These are phyloP conservation scores for Apamea anceps DNA, from an alignment of 2,888 invertebrate species.

Conservation along the genomic window DNA sequence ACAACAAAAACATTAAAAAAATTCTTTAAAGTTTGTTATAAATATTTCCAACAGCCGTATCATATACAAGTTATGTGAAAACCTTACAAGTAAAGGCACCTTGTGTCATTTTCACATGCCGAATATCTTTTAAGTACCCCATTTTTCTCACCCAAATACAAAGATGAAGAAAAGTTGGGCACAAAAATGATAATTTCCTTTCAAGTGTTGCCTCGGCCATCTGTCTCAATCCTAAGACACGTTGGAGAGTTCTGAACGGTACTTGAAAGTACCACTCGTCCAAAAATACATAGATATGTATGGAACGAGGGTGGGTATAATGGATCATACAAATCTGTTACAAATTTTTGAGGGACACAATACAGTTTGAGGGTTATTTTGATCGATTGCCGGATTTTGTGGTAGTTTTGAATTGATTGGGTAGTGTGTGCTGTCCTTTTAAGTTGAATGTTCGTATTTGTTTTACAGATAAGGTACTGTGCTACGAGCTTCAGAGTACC, in stretches of 20 bases:
- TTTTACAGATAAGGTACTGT: background rate
- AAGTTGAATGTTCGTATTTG: background rate
- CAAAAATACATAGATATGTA: slow-evolving; percentile 58
- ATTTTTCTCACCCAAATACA: slow-evolving; percentile 12
- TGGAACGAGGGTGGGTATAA: slow-evolving; percentile 67
- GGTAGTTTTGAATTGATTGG: slow-evolving; percentile 43
- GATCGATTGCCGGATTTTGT: slow-evolving; percentile 68
- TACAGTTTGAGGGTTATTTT: slow-evolving; percentile 63
- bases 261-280: slow-evolving; percentile 68
- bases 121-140: background rate
- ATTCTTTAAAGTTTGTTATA: background rate
- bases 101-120: background rate
- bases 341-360: slow-evolving; percentile 74
- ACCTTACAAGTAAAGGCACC: background rate
- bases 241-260: slow-evolving; percentile 71
- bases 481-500: no score
- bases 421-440: background rate
- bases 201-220: slow-evolving; percentile 71
- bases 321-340: slow-evolving; percentile 75
- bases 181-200: slow-evolving; percentile 65
- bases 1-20: background rate
- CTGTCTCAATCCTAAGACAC: slow-evolving; percentile 81
- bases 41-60: background rate
- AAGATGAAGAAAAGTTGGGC: slow-evolving; percentile 7
- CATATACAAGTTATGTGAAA: background rate